Evolutionary conservation across 2,888 invertebrate species (phyloP).

Genomic region (Pseudoips prasinana): DNA sequence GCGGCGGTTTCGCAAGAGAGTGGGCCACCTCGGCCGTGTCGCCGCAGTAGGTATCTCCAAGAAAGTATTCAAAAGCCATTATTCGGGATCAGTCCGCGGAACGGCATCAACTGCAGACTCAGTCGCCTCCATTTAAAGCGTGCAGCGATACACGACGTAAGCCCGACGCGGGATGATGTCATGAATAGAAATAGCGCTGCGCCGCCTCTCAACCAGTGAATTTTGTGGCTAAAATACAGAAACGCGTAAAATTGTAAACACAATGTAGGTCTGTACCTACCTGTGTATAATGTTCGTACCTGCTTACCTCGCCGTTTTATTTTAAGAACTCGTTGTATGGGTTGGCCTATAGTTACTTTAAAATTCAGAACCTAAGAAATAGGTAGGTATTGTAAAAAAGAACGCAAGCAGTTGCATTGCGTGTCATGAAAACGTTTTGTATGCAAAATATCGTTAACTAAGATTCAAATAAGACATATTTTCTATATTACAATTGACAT

Average conservation of each 20-base stretch:
- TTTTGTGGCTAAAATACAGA: constrained; percentile 66
- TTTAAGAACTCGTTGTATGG: no score
- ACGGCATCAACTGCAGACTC: constrained; percentile 78
- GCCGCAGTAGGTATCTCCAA: constrained; percentile 51
- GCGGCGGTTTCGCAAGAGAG: constrained; percentile 69
- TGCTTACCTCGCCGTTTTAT: constrained; percentile 6
- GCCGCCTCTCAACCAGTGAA: constrained; percentile 57
- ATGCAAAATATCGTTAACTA: no score
- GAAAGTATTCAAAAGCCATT: constrained; percentile 75
- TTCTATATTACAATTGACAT: no score
- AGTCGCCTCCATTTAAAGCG: constrained; percentile 82
- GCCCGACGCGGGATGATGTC: constrained; percentile 81
- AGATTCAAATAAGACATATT: no score
- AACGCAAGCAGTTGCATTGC: no score
- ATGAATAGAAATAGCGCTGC: constrained; percentile 82
- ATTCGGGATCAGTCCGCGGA: constrained; percentile 77
- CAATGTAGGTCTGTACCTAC: no score
- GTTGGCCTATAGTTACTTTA: no score
- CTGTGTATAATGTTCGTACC: no score
- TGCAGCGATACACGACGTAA: constrained; percentile 82
- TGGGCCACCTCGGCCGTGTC: constrained; percentile 57
- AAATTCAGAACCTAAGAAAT: no score
- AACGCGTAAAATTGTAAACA: constrained; percentile 56
- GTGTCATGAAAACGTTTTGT: no score
- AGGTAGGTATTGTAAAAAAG: no score